phyloP scores from a whole-genome alignment of 2,113 vertebrate species.

The Struthidea cinerea region DNA sequence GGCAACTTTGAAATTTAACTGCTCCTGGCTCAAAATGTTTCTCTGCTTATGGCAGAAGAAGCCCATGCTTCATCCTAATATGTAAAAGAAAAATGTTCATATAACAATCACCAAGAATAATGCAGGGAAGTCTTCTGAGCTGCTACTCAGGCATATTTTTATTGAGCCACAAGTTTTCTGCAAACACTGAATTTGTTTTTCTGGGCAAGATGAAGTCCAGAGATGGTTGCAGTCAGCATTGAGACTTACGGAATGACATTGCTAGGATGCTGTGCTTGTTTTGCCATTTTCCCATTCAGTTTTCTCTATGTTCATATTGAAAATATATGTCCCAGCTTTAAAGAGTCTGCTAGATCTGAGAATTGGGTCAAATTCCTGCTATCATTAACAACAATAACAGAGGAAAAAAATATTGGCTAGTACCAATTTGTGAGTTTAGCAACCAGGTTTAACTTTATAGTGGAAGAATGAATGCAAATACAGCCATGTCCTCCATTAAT shows the following conservation, averaged over 20 bases:
- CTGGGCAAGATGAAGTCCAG: not conserved
- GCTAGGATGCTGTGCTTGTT: not conserved
- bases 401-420: not conserved
- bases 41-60: not conserved
- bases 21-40: not conserved
- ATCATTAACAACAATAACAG: not conserved
- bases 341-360: not conserved
- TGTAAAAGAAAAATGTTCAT: not conserved
- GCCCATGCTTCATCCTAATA: not conserved
- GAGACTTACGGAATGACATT: not conserved
- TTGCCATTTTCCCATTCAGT: not conserved
- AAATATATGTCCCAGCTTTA: not conserved
- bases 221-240: not conserved
- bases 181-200: not conserved
- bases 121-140: not conserved
- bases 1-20: not conserved
- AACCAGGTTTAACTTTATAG: not conserved
- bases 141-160: not conserved
- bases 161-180: not conserved
- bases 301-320: not conserved
- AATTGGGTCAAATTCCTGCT: not conserved
- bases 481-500: not conserved
- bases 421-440: not conserved
- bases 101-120: not conserved
- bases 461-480: not conserved